A percentile compares a stretch with the other conserved stretches of the same genome.
Conservation (phyloP, 2,888 invertebrate species). For the Agrotis clavis region DNA sequence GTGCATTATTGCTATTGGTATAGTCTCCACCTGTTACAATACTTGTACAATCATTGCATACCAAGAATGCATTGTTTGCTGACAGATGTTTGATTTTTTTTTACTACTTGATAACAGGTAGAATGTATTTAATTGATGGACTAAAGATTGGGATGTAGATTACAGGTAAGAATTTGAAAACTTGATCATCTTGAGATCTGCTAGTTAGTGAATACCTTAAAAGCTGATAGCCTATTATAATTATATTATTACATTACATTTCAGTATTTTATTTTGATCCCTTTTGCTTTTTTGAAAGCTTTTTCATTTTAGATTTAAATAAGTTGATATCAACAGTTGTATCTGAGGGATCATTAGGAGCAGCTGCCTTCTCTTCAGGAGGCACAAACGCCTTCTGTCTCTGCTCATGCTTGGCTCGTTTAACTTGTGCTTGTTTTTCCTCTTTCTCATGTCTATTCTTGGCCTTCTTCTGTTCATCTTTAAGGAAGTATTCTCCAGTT, state of each 20-base stretch:
- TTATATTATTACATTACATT: neutral
- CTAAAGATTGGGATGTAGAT: neutral
- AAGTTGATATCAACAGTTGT: conserved; percentile 92
- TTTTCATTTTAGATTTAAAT: conserved; percentile 95
- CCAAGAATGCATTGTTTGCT: neutral
- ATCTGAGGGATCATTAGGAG: conserved; percentile 69
- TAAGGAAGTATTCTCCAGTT: conserved; percentile 99
- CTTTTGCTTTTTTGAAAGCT: conserved; percentile 90
- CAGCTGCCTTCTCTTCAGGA: conserved; percentile 92
- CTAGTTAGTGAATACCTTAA: neutral
- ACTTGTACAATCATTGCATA: neutral
- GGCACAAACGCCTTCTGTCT: conserved; percentile 96
- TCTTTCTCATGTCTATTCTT: conserved; percentile 94
- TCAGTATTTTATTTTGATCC: conserved; percentile 59
- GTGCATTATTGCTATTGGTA: neutral
- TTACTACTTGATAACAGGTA: too few relatives aligned
- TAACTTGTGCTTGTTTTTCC: conserved; percentile 94
- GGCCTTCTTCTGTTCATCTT: conserved; percentile 94
- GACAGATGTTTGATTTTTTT: neutral
- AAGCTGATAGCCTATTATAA: neutral
- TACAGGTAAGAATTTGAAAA: neutral
- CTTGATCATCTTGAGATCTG: neutral
- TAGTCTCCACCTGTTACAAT: neutral
- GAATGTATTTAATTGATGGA: neutral
- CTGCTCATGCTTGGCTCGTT: conserved; percentile 94